Evolutionary conservation across 2,888 invertebrate species (phyloP).

Genomic region (Linnaemya tessellans): DNA sequence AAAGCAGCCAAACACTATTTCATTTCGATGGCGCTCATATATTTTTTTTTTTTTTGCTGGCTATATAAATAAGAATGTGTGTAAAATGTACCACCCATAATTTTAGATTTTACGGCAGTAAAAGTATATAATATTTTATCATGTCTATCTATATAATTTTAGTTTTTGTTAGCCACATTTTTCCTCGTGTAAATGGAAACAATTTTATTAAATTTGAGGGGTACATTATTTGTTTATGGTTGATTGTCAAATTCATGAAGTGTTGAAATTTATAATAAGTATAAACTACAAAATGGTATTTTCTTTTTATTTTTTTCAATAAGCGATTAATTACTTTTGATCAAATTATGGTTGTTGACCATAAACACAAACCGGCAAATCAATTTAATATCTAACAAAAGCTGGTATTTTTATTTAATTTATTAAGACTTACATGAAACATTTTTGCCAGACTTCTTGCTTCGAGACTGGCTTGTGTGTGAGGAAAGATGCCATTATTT

Average conservation of each 20-base stretch:
- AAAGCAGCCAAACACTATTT: no score
- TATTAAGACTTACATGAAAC: conserved; percentile 11
- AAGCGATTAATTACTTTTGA: conserved; percentile 73
- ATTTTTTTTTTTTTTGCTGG: no score
- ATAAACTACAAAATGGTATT: conserved; percentile 44
- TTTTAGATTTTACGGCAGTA: not conserved
- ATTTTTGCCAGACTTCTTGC: conserved; percentile 26
- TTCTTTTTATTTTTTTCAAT: conserved; percentile 9
- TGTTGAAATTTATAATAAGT: conserved; percentile 67
- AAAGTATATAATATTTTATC: not conserved
- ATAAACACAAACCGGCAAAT: conserved; percentile 43
- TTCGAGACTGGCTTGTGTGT: conserved; percentile 4
- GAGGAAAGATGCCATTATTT: conserved; percentile 14
- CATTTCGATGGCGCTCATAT: no score
- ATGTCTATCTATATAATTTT: conserved; percentile 10
- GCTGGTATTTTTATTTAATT: conserved; percentile 22
- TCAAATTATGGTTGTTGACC: conserved; percentile 63
- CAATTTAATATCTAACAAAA: conserved; percentile 51
- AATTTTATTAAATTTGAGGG: conserved; percentile 21
- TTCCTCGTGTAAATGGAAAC: conserved; percentile 3
- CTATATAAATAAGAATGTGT: not conserved
- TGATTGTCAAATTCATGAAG: conserved; percentile 67
- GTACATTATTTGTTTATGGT: conserved; percentile 56
- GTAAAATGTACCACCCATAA: not conserved
- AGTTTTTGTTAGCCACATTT: not conserved